Evolutionary conservation across 2,797 vertebrate species (phyloP).

Genomic region (Sebastes steindachneri): DNA sequence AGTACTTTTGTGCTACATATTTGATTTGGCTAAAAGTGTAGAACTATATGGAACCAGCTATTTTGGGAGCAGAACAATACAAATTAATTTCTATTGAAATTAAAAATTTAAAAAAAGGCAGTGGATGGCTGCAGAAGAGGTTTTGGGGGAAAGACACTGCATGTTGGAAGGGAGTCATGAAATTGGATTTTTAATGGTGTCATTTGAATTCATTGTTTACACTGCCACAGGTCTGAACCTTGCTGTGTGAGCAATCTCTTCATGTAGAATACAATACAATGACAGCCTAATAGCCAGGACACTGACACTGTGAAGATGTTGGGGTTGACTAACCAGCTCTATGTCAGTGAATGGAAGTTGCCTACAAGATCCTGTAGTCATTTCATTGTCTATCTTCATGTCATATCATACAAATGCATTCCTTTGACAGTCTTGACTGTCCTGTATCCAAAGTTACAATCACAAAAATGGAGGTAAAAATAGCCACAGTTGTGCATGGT

Average conservation of each 20-base stretch:
- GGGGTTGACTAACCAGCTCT: background rate
- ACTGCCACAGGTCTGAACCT: background rate
- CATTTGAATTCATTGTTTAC: too few relatives aligned
- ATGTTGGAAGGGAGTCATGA: too few relatives aligned
- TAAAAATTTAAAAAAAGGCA: rapidly evolving
- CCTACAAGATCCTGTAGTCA: background rate
- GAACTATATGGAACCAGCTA: background rate
- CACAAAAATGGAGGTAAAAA: background rate
- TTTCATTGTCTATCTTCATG: background rate
- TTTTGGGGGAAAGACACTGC: too few relatives aligned
- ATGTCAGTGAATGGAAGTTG: background rate
- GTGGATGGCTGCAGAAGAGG: too few relatives aligned
- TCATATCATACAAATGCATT: background rate
- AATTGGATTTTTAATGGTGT: too few relatives aligned
- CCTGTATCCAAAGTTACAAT: background rate
- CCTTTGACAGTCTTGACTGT: background rate
- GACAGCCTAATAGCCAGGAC: background rate
- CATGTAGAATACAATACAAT: background rate
- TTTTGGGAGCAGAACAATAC: background rate
- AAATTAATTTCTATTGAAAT: background rate
- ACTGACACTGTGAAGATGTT: background rate
- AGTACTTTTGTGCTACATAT: background rate
- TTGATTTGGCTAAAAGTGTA: background rate
- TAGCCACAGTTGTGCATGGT: background rate
- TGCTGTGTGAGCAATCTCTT: background rate